Evolutionary conservation across 2,113 vertebrate genomes (phyloP).

Genomic region (Hippopotamus amphibius): DNA sequence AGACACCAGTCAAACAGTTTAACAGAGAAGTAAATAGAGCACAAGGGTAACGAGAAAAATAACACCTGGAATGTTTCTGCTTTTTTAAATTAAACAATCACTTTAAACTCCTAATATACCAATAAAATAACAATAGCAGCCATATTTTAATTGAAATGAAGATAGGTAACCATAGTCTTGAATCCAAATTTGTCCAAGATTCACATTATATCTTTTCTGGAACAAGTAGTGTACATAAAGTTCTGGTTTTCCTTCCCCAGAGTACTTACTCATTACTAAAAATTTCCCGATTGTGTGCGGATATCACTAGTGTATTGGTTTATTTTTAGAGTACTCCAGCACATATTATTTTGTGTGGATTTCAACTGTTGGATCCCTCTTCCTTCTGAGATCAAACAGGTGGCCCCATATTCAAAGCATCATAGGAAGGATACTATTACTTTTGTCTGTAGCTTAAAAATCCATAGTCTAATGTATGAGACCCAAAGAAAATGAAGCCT

Average conservation of each 20-base stretch:
- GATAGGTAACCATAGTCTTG: background rate
- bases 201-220: background rate
- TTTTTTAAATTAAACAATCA: conserved; percentile 28
- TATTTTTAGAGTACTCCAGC: background rate
- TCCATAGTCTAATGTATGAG: background rate
- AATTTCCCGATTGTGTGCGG: background rate
- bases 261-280: background rate
- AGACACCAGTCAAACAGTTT: background rate
- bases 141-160: conserved; percentile 17
- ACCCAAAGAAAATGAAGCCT: background rate
- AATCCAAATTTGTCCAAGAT: background rate
- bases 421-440: background rate
- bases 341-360: background rate
- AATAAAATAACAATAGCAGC: background rate
- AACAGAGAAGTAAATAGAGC: background rate
- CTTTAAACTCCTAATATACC: background rate
- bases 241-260: background rate
- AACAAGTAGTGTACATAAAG: background rate
- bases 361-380: background rate
- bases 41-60: background rate
- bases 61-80: background rate
- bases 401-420: background rate
- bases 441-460: background rate
- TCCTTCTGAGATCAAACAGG: background rate
- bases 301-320: background rate